Evolutionary conservation across 64 coral and sea anemone species (phyloP), one percentile per base, ranked within the genome.

Genomic region (Dendrophyllia cribrosa): DNA sequence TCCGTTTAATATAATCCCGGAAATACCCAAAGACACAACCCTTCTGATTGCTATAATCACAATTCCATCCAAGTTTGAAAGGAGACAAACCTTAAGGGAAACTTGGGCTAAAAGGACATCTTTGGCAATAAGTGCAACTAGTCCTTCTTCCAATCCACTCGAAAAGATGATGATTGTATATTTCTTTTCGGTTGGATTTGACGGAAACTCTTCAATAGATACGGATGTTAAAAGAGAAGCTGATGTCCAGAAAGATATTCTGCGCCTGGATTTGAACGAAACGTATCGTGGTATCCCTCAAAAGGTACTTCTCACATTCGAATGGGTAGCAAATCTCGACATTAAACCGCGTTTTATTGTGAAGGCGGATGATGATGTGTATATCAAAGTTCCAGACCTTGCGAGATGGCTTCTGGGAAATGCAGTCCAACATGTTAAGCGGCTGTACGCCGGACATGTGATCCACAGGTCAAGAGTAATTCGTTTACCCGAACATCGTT

Each of bases 311-410:
- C 55, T 72, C 19, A 76, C 87, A 5, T 89, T 89, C 24, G 87
- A 51, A 17, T 89, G 87, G 87, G 87, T 74, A 9, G 26, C 66
- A 70, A 70, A 23, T 1, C n/a, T 89, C 15, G 62, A 44, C 62
- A 59, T 89, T 3, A 76, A 65, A 74, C 74, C 87, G 11, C 65
- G 47, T 20, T 89, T 55, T 49, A 69, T 89, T 49, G 53, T 49
- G 10, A 89, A 89, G 65, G 87, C 87, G 9, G 87, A 89, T 59
- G 71, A 89, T 43, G 87, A 89, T 78, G 58, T 74, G 7, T 89
- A 89, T 53, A 53, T 89, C 62, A 58, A 89, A 47, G n/a, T 89
- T 50, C 87, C 87, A 23, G 75, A 89, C 9, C 22, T 89, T 8
- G 60, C 62, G 2, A 19, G 6, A 4, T 89, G 87, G 87, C 47